Evolutionary conservation across 2,113 vertebrate genomes (phyloP).

Genomic region (Chitala chitala): DNA sequence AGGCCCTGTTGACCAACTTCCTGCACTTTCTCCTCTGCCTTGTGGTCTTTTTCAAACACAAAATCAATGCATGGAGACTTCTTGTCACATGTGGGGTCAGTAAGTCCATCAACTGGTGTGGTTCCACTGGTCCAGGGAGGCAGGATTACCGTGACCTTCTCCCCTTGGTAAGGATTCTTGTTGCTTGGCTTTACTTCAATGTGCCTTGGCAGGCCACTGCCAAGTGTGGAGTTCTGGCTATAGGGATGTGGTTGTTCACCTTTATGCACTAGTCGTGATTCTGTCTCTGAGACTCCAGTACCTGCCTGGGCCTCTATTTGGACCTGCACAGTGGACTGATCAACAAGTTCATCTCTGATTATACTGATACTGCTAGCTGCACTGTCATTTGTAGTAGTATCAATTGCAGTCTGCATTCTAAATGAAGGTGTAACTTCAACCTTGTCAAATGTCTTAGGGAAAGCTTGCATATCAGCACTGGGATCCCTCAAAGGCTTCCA

Average conservation of each 20-base stretch:
- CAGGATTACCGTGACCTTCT: conserved; percentile 69
- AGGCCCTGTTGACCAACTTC: neutral
- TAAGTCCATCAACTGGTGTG: conserved; percentile 33
- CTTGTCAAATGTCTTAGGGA: conserved; percentile 55
- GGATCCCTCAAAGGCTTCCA: conserved; percentile 50
- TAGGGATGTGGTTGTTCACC: conserved; percentile 45
- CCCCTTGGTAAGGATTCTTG: conserved; percentile 66
- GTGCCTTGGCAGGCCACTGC: conserved; percentile 45
- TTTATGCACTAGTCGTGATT: conserved; percentile 38
- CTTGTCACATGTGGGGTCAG: neutral
- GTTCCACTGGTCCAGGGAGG: conserved; percentile 56
- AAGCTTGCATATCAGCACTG: conserved; percentile 64
- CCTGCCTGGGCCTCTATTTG: conserved; percentile 65
- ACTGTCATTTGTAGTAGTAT: conserved; percentile 55
- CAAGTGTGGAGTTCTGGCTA: conserved; percentile 17
- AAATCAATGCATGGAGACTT: conserved; percentile 4
- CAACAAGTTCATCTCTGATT: conserved; percentile 51
- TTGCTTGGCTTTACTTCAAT: conserved; percentile 61
- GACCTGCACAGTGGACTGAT: conserved; percentile 58
- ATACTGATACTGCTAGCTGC: conserved; percentile 54
- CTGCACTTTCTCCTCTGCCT: neutral
- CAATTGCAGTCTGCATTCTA: conserved; percentile 53
- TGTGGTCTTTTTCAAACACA: conserved; percentile 9
- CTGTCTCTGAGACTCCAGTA: conserved; percentile 53
- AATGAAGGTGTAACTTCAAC: conserved; percentile 54